Evolutionary conservation across 1,140 invertebrate species (phyloP), one percentile per base, ranked within the genome.

Genomic region (Capitella teleta): DNA sequence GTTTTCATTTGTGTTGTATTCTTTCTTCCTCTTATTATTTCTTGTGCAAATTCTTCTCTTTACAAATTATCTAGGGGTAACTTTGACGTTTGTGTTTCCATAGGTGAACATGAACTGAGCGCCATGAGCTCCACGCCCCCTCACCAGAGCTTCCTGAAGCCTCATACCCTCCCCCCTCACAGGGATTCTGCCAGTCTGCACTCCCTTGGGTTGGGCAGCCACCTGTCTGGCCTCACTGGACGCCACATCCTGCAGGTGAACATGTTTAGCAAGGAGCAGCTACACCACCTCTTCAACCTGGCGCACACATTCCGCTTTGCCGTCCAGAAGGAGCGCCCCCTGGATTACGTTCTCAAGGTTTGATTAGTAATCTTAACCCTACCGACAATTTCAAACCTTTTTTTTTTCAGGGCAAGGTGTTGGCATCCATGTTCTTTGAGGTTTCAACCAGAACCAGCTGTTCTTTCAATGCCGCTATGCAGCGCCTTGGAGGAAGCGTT

Each of bases 381-480:
- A n/a, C n/a, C n/a, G n/a, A n/a, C n/a, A n/a, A n/a, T n/a, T n/a
- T n/a, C n/a, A n/a, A n/a, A n/a, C n/a, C n/a, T n/a, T 43, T 43
- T 43, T 16, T 40, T 10, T 26, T 16, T 12, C 54, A 85, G 77
- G 93, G 92, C 36, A 94, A 94, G 77, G 77, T 95, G 1, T 85
- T 98, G 84, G 86, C 88, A 14, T 90, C 86, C 0, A 83, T 98
- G 62, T 98, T 99, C 68, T 98, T 93, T 73, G 95, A 98, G 79
- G 87, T 85, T 0, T 95, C 89, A 61, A 98, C 95, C 0, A 77
- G 96, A 56, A 99, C 96, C 0, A 84, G 82, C 61, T 91, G 88
- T 64, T 97, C 92, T 66, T 99, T 99, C 74, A 78, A 86, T 3
- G 86, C 87, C 2, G 96, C 96, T 2, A 96, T 98, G 90, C 82